Base-by-base conservation (phyloP, 2,113 vertebrate genomes). In the Sakesphorus luctuosus region DNA sequence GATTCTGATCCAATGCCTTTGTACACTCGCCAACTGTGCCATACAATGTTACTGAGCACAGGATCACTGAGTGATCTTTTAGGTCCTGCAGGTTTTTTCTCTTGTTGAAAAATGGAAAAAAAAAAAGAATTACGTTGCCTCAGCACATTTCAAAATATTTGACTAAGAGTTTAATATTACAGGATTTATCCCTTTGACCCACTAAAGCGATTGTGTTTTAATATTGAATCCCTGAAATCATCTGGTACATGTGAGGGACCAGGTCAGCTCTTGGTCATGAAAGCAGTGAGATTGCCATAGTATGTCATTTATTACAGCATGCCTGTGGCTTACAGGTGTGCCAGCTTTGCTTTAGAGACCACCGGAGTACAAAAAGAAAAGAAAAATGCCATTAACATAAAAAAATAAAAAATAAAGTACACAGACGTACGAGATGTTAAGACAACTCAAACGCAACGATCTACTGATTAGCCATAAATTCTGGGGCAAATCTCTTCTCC, bases 1-100 rank as follows among this genome's bases (percentile, higher is more conserved):
- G 92, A 96, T 92, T 94, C 91, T 93, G 92, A 94, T 93, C 92
- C 93, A 96, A 44, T 6, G 66, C 25, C 83, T 94, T 68, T 84
- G 94, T 88, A 63, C 53, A 13, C 44, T 66, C 6, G 15, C 71
- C 28, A 72, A 71, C 82, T 40, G 35, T 40, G 71, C 83, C 92
- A 87, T 44, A 75, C 9, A 74, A 18, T 62, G 75, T 50, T 62
- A 46, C 49, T 5, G 49, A 49, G 67, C 15, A 63, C 49, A 74
- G 76, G 73, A 94, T 94, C 85, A 72, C 24, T 4, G n/a, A 77
- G 23, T 28, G 53, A 84, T 89, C 84, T 55, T 87, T 49, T 19
- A 24, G 62, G 82, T 43, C 73, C 56, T 85, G n/a, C 8, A 47
- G 38, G 4, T 26, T 63, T 90, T 90, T 46, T 67, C 65, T 8